Evolutionary conservation across 1,140 invertebrate species (phyloP), one percentile per base, ranked within the genome.

Genomic region (Pachyrhynchus sulphureomaculatus): DNA sequence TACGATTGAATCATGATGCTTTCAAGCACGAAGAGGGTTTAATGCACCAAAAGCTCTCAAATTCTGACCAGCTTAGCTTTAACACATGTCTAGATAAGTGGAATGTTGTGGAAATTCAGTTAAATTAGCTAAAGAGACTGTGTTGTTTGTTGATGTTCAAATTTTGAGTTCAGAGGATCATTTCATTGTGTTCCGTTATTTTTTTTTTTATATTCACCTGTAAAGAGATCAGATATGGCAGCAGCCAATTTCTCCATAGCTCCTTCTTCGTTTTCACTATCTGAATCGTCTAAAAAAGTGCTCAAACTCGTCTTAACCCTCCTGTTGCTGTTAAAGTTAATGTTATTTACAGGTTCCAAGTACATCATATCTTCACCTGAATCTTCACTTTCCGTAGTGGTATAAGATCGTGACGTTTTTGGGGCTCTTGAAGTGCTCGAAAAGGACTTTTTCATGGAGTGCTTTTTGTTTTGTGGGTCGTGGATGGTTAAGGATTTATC

Each of bases 181-280:
- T n/a, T n/a, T n/a, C n/a, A n/a, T n/a, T n/a, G n/a, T n/a, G n/a
- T n/a, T n/a, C n/a, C n/a, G n/a, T n/a, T n/a, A n/a, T n/a, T n/a
- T n/a, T n/a, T n/a, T n/a, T n/a, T n/a, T n/a, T n/a, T n/a, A n/a
- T 37, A 55, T 65, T 70, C 75, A 81, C 80, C 80, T 29, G 86
- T 88, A 75, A 92, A 91, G 54, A 92, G 77, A 76, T 90, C 87
- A 49, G 84, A 84, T 61, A 90, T 87, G 32, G 87, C 87, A 42
- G 81, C 84, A 0, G 85, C 83, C 32, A 90, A 75, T 75, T 88
- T 89, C 64, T 89, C 87, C 73, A 85, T 81, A 2, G 82, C 73
- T 4, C 81, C 83, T 63, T 85, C 86, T 62, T 92, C 90, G 66
- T 88, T 88, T 65, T 93, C 90, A 0, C 89, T 90, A 75, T 92